Evolutionary conservation across 2,113 vertebrate genomes (phyloP).

Genomic region (Chamaea fasciata): DNA sequence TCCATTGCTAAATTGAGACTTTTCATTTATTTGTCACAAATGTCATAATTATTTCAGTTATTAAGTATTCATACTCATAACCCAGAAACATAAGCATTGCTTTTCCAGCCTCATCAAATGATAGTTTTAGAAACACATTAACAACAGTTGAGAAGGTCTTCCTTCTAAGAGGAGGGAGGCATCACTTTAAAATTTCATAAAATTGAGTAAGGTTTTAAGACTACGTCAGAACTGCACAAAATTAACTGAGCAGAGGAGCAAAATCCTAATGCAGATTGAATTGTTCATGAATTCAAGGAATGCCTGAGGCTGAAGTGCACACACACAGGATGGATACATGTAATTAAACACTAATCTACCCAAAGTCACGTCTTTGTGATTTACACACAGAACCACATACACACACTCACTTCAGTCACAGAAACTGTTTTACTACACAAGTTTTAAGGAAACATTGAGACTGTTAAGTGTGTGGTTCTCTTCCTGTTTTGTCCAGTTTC

Average conservation of each 20-base stretch:
- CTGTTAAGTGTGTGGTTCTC: neutral
- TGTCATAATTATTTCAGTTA: neutral
- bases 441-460: neutral
- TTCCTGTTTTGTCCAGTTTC: neutral
- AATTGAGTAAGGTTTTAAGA: neutral
- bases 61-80: neutral
- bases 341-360: neutral
- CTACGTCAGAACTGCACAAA: neutral
- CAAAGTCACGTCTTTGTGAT: neutral
- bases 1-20: neutral
- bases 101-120: neutral
- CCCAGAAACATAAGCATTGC: neutral
- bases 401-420: neutral
- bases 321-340: neutral
- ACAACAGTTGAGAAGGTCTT: neutral
- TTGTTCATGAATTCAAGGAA: neutral
- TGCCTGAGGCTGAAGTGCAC: neutral
- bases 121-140: neutral
- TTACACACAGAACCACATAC: neutral
- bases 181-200: neutral
- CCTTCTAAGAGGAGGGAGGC: neutral
- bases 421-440: neutral
- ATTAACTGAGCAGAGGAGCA: neutral
- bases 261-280: neutral
- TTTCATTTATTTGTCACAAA: neutral